These are phyloP conservation scores for Candoia aspera DNA, from an alignment of 2,113 vertebrate species.

Conservation along the genomic window DNA sequence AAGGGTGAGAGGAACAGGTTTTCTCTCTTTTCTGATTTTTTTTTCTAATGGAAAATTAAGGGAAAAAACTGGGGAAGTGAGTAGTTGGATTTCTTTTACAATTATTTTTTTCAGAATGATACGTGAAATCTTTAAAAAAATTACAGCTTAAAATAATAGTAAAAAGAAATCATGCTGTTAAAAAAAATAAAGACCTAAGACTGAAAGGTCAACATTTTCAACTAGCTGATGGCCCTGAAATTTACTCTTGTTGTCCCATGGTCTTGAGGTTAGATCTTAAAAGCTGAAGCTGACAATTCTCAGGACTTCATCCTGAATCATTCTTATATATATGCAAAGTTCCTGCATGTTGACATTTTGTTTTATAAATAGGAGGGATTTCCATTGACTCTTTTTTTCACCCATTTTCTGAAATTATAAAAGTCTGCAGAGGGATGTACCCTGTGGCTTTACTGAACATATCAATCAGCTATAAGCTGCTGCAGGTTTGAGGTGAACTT, in stretches of 20 bases:
- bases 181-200: not conserved
- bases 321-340: not conserved
- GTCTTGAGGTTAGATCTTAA: not conserved
- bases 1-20: too few species aligned
- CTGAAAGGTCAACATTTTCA: not conserved
- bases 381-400: not conserved
- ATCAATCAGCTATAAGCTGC: not conserved
- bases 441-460: not conserved
- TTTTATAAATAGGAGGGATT: not conserved
- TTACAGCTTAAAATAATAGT: not conserved
- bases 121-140: not conserved
- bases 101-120: not conserved
- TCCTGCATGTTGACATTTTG: not conserved
- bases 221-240: not conserved
- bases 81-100: not conserved
- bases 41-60: not conserved
- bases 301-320: too few species aligned
- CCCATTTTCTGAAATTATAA: not conserved
- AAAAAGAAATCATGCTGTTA: not conserved
- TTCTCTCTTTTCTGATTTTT: not conserved
- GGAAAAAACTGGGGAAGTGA: not conserved
- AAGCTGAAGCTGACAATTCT: too few species aligned
- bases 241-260: not conserved
- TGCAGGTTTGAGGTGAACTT: conserved; percentile 25
- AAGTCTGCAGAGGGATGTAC: not conserved